Evolutionary conservation across 2,888 invertebrate genomes (phyloP).

Genomic region (Xanthia togata): DNA sequence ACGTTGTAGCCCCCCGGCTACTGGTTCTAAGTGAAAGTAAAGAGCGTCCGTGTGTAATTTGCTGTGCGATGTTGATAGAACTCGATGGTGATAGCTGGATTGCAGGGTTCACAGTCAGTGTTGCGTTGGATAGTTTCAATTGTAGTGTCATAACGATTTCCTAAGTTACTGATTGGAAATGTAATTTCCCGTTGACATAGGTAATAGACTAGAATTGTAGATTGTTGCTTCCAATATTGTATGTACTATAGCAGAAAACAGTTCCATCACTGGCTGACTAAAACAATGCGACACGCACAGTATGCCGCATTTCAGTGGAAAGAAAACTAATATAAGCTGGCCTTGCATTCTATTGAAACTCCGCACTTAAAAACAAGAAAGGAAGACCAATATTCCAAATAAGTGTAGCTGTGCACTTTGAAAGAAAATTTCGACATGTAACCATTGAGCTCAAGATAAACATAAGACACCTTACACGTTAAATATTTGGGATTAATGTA

Average conservation of each 20-base stretch:
- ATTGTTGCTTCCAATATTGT: neutral
- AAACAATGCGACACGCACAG: neutral
- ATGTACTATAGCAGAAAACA: neutral
- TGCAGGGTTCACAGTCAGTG: slow-evolving; percentile 57
- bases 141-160: slow-evolving; percentile 42
- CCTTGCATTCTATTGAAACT: neutral
- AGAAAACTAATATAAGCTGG: neutral
- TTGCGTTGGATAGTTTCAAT: slow-evolving; percentile 44
- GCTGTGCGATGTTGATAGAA: slow-evolving; percentile 55
- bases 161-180: slow-evolving; percentile 37
- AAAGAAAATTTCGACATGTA: no score
- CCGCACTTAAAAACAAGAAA: neutral
- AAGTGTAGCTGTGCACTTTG: neutral
- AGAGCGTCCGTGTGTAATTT: slow-evolving; percentile 60
- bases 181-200: slow-evolving; percentile 19
- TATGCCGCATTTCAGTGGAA: neutral
- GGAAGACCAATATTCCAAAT: neutral
- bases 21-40: slow-evolving; percentile 69
- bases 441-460: neutral
- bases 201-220: slow-evolving; percentile 8
- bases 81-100: slow-evolving; percentile 44
- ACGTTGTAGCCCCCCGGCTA: slow-evolving; percentile 64
- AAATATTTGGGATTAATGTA: no score
- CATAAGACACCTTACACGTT: no score
- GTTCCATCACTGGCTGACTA: neutral